Conservation (phyloP, 30 jellyfish, hydroid and myxozoan genomes). For the Turritopsis dohrnii region DNA sequence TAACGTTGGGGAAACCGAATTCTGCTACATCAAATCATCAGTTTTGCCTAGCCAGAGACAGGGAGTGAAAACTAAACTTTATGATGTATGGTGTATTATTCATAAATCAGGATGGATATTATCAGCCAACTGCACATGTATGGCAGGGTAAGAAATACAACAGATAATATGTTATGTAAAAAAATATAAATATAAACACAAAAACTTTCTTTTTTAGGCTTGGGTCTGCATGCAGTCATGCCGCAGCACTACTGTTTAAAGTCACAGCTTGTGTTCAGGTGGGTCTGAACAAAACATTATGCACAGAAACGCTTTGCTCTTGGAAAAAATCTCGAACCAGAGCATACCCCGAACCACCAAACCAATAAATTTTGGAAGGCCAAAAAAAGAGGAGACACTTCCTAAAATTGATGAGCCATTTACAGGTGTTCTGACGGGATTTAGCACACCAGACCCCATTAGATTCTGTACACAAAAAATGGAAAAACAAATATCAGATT, state of each 20-base stretch:
- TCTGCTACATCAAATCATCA: too few species aligned
- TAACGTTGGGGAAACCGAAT: too few species aligned
- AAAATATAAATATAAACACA: too few species aligned
- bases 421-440: neutral
- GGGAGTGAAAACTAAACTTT: too few species aligned
- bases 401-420: constrained; percentile 7
- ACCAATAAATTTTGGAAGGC: too few species aligned
- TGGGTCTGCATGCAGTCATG: too few species aligned
- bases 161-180: neutral
- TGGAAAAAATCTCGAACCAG: neutral
- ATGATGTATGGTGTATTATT: neutral
- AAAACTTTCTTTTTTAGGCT: too few species aligned
- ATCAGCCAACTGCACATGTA: neutral
- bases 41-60: too few species aligned
- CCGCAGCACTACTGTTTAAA: too few species aligned
- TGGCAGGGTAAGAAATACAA: neutral
- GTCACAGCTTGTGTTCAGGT: too few species aligned
- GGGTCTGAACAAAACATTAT: too few species aligned
- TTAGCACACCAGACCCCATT: constrained; percentile 1
- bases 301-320: neutral
- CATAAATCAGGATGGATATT: neutral
- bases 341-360: neutral
- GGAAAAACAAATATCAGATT: too few species aligned
- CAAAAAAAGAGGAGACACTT: neutral
- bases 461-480: neutral